Evolutionary conservation across 2,888 invertebrate species (phyloP).

Genomic region (Bombylius discolor): DNA sequence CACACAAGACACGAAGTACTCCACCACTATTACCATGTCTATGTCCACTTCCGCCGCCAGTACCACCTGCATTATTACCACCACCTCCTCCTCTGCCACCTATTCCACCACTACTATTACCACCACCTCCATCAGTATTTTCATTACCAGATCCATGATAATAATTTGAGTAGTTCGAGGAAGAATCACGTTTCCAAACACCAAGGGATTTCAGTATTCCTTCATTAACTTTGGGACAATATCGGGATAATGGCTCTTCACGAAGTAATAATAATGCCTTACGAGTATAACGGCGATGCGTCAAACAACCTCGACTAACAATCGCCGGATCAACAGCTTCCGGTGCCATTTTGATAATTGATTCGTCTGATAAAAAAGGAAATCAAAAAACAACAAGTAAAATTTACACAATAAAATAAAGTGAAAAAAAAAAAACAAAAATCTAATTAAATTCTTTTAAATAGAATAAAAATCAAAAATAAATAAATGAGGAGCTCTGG

Average conservation of each 20-base stretch:
- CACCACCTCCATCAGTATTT: neutral
- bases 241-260: conserved; percentile 53
- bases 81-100: neutral
- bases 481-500: too few species aligned
- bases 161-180: conserved; percentile 40
- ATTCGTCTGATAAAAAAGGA: conserved; percentile 12
- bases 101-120: neutral
- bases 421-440: neutral
- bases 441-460: neutral
- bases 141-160: conserved; percentile 16
- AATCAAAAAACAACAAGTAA: neutral
- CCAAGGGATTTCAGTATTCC: conserved; percentile 24
- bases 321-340: conserved; percentile 43
- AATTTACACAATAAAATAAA: neutral
- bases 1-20: neutral
- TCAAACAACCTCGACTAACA: conserved; percentile 37
- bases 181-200: conserved; percentile 42
- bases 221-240: conserved; percentile 55
- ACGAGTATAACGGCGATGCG: conserved; percentile 43
- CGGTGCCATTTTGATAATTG: conserved; percentile 15
- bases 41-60: neutral
- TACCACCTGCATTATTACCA: neutral
- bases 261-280: conserved; percentile 61
- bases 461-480: too few species aligned
- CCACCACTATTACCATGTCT: neutral